Base-by-base conservation (phyloP, 2,797 vertebrate species). In the Protosalanx chinensis region DNA sequence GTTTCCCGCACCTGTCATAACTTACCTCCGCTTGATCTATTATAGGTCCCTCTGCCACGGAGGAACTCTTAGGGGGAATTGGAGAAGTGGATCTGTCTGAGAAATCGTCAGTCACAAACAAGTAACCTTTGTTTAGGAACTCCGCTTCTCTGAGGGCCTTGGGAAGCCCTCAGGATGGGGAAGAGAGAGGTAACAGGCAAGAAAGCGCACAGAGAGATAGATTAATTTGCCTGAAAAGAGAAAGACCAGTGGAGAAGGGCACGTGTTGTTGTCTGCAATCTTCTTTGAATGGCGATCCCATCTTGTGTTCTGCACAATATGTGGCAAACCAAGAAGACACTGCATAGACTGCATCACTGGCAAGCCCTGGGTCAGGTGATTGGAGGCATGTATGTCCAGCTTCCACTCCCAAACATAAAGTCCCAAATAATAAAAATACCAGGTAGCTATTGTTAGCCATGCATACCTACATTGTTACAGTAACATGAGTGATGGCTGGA, bases 61-160 rank as follows among this genome's bases (percentile, higher is more conserved):
- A 32, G 16, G 16, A 63, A 63, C 64, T 67, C 65, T 20, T 70
- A 61, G 70, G 62, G 62, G 41, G 59, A 60, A 56, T 16, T 56
- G 3, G 27, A 33, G 53, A 51, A 68, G 70, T 73, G 71, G 58
- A 67, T 77, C 72, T 68, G 57, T 74, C 79, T 62, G 59, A 49
- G 70, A 46, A 67, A 53, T 68, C 56, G 68, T 75, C 66, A 68
- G 51, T 76, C 67, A 69, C 30, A 41, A 57, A 67, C 18, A 68
- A 1, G 13, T 59, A 61, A 70, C 63, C 68, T 79, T 73, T 81
- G 57, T 64, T 60, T 35, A 61, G 7, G 13, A 61, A 23, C 12
- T 18, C 49, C 30, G 2, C 5, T 10, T 51, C 68, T 35, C 41
- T 13, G 23, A 56, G 62, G 16, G n/a, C 35, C 65, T 53, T 15